Percentiles rank a stretch among this genome's conserved stretches.
These are phyloP conservation scores for Mesembrinibis cayennensis DNA, from an alignment of 2,113 vertebrate genomes.

Conservation along the genomic window DNA sequence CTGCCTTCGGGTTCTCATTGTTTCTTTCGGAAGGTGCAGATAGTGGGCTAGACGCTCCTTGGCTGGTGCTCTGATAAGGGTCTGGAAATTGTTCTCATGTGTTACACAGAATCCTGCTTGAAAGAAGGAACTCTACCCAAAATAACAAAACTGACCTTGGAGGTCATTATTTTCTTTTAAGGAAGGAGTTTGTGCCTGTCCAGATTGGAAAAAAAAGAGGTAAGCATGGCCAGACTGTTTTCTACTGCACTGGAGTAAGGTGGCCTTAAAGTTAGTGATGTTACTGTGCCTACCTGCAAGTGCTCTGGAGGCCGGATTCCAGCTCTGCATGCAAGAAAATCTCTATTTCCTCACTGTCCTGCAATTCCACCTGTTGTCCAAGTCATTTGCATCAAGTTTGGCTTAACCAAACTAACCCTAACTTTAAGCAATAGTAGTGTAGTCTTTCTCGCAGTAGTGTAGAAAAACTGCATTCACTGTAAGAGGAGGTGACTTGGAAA, in stretches of 20 bases:
- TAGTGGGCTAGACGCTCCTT: conserved; percentile 74
- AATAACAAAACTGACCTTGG: conserved; percentile 33
- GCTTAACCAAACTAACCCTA: background rate
- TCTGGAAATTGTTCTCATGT: conserved; percentile 71
- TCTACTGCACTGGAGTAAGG: background rate
- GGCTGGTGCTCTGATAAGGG: conserved; percentile 76
- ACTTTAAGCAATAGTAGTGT: background rate
- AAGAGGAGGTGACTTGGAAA: background rate
- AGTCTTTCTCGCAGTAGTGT: rapidly evolving
- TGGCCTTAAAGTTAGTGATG: background rate
- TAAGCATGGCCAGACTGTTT: background rate
- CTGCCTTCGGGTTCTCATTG: conserved; percentile 73
- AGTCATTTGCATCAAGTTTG: background rate
- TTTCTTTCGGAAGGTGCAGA: conserved; percentile 70
- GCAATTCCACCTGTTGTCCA: background rate
- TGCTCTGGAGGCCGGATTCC: background rate
- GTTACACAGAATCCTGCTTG: conserved; percentile 46
- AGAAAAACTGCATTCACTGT: background rate
- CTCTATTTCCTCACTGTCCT: background rate
- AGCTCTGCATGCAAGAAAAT: background rate
- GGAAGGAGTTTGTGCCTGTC: background rate
- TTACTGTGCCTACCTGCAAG: background rate
- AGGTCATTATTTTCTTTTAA: conserved; percentile 10
- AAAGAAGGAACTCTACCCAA: conserved; percentile 53
- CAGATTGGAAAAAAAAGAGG: background rate